A percentile compares a stretch with the other conserved stretches of the same genome.
Conservation (phyloP, 2,888 invertebrate genomes). For the Cerceris ruficornis region DNA sequence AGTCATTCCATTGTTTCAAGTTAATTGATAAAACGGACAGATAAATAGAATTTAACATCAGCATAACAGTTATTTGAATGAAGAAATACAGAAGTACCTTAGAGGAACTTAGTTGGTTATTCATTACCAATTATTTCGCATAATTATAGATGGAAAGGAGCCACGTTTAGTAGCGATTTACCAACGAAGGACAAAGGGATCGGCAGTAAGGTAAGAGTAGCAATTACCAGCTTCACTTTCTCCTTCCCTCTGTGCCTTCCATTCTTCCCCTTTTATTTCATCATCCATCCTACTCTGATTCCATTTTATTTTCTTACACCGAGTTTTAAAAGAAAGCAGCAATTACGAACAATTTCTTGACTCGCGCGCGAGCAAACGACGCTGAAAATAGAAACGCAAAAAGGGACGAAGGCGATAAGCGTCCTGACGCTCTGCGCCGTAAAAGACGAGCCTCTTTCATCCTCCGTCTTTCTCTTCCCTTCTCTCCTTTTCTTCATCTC, state of each 20-base stretch:
- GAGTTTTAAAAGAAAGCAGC: constrained; percentile 20
- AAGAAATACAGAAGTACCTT: too few relatives aligned
- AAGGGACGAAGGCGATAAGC: constrained; percentile 21
- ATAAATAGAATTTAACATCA: too few relatives aligned
- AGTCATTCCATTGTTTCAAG: too few relatives aligned
- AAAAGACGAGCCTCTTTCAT: constrained; percentile 18
- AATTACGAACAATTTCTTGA: constrained; percentile 34
- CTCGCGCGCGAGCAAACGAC: constrained; percentile 18
- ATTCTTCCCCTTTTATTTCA: neutral
- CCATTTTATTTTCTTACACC: constrained; percentile 11
- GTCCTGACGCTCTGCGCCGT: constrained; percentile 11
- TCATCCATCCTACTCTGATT: constrained; percentile 13
- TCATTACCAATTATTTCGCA: neutral
- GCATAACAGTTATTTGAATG: too few relatives aligned
- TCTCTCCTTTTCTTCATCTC: constrained; percentile 19
- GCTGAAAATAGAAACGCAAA: constrained; percentile 20
- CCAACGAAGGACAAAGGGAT: constrained; percentile 9
- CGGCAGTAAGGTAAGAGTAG: neutral
- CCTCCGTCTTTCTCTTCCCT: constrained; percentile 17
- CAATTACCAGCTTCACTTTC: constrained; percentile 15
- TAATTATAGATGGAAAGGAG: neutral
- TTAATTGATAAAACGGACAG: too few relatives aligned
- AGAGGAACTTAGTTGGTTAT: too few relatives aligned
- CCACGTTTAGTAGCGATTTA: constrained; percentile 1
- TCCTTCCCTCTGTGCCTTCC: neutral